phyloP scores from a whole-genome alignment of 2,888 invertebrate species.

The Trachelus iudaicus region DNA sequence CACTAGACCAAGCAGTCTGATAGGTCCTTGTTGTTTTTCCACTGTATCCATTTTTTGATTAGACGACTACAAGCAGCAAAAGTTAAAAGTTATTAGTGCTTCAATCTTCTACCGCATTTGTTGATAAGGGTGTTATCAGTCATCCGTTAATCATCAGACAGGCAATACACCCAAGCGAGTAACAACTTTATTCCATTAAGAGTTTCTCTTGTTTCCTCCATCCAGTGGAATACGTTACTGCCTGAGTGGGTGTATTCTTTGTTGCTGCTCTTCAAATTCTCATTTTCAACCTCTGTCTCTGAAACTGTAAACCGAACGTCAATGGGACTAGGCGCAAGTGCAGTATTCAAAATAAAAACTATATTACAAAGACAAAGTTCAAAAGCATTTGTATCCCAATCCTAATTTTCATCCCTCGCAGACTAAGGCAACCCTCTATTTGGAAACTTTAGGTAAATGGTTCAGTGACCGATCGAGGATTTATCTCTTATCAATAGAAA shows the following conservation, averaged over 20 bases:
- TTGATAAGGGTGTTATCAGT: background rate
- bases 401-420: background rate
- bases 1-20: background rate
- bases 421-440: background rate
- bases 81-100: background rate
- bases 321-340: no score
- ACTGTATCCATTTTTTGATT: background rate
- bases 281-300: background rate
- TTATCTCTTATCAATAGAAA: background rate
- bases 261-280: background rate
- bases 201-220: background rate
- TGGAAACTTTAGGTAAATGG: background rate
- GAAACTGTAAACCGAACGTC: background rate
- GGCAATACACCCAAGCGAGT: background rate
- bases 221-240: background rate
- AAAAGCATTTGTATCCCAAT: background rate
- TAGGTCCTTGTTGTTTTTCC: background rate
- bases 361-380: background rate
- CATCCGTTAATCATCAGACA: background rate
- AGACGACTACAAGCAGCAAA: background rate
- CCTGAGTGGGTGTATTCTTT: background rate
- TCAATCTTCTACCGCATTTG: background rate
- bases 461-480: background rate
- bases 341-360: background rate
- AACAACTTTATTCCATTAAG: slow-evolving; percentile 7